Evolutionary conservation across 2,888 invertebrate genomes (phyloP).

Genomic region (Aphidius colemani): DNA sequence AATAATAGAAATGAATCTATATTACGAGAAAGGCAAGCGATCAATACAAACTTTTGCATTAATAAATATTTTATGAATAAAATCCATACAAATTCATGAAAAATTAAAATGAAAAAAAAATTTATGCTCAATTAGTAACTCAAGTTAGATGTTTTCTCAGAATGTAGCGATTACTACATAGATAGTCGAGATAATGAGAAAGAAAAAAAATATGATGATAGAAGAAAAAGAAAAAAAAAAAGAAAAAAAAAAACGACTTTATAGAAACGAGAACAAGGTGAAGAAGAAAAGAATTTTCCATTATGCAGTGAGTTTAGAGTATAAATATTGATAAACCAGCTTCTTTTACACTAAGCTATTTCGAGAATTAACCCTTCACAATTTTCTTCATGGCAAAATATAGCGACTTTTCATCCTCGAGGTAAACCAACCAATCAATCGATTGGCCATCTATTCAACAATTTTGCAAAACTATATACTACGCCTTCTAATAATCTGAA

Average conservation of each 20-base stretch:
- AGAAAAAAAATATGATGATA: conserved; percentile 8
- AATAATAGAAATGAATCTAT: too few relatives aligned
- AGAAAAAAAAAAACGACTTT: conserved; percentile 20
- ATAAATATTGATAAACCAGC: conserved; percentile 49
- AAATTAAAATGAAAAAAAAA: background rate
- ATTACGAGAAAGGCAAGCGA: too few relatives aligned
- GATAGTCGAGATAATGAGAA: conserved; percentile 12
- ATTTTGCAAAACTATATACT: too few relatives aligned
- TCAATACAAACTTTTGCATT: too few relatives aligned
- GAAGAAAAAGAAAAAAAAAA: background rate
- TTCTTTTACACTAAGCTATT: conserved; percentile 8
- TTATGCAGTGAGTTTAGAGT: conserved; percentile 48
- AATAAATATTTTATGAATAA: too few relatives aligned
- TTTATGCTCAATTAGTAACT: conserved; percentile 14
- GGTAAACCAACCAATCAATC: too few relatives aligned
- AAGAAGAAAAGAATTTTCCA: conserved; percentile 35
- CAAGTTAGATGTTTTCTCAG: conserved; percentile 15
- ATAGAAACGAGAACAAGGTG: conserved; percentile 12
- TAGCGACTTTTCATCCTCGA: too few relatives aligned
- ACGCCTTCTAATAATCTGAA: too few relatives aligned
- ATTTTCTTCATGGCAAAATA: too few relatives aligned
- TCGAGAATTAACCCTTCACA: too few relatives aligned
- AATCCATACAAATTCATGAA: background rate
- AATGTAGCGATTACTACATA: conserved; percentile 6
- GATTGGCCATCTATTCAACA: too few relatives aligned